Evolutionary conservation across 2,888 invertebrate species (phyloP).

Genomic region (Euplagia quadripunctaria): DNA sequence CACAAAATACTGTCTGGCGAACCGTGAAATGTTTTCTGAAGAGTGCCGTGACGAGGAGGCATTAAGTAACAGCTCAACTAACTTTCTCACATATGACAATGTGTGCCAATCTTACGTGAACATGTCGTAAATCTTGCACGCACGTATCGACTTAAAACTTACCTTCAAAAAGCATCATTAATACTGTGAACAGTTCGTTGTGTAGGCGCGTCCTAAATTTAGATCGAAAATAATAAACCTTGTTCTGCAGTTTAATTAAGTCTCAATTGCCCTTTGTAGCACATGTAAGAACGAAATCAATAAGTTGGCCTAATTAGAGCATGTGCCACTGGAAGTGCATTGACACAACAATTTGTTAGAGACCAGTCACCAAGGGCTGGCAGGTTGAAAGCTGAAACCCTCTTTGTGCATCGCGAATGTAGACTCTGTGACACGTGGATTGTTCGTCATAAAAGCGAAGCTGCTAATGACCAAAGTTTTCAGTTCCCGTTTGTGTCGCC

Average conservation of each 20-base stretch:
- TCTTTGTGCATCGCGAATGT: slow-evolving; percentile 26
- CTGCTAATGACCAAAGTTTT: slow-evolving; percentile 66
- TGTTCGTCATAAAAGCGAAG: slow-evolving; percentile 56
- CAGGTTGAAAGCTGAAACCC: slow-evolving; percentile 25
- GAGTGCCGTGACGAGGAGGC: slow-evolving; percentile 39
- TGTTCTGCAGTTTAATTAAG: slow-evolving; percentile 19
- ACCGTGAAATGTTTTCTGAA: slow-evolving; percentile 44
- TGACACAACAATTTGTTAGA: slow-evolving; percentile 41
- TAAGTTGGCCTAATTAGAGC: slow-evolving; percentile 31
- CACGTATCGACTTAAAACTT: slow-evolving; percentile 32
- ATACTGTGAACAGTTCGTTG: not conserved
- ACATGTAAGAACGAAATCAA: slow-evolving; percentile 12
- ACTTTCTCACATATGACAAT: slow-evolving; percentile 48
- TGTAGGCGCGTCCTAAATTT: not conserved
- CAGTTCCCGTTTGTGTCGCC: slow-evolving; percentile 41
- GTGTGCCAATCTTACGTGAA: slow-evolving; percentile 36
- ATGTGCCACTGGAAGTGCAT: slow-evolving; percentile 27
- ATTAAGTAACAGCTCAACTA: slow-evolving; percentile 46
- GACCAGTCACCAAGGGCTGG: slow-evolving; percentile 31
- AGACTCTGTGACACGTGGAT: slow-evolving; percentile 30
- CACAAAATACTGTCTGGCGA: slow-evolving; percentile 39
- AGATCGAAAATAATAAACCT: not conserved
- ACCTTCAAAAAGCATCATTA: slow-evolving; percentile 3
- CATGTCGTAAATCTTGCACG: slow-evolving; percentile 33
- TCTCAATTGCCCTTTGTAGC: slow-evolving; percentile 24